Evolutionary conservation across 2,888 invertebrate species (phyloP).

Genomic region (Xylota sylvarum): DNA sequence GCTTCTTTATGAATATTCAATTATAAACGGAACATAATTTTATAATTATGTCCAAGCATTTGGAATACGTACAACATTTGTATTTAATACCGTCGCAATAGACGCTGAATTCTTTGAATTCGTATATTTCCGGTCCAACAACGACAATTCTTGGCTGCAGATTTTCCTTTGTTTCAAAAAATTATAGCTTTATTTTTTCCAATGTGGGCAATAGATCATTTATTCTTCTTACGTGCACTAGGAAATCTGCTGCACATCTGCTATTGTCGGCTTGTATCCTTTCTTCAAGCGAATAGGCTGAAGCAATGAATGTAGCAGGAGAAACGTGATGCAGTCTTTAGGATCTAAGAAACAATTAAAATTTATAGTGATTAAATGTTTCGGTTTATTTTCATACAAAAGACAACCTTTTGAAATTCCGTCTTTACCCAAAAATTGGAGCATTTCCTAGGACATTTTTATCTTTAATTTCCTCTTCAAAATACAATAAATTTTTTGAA

Average conservation of each 20-base stretch:
- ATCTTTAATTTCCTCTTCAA: conserved; percentile 36
- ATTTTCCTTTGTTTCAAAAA: conserved; percentile 18
- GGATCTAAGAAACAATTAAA: conserved; percentile 8
- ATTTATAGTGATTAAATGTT: neutral
- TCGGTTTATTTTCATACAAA: neutral
- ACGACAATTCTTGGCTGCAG: conserved; percentile 57
- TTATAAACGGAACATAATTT: conserved; percentile 42
- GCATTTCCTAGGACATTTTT: conserved; percentile 16
- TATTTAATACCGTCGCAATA: conserved; percentile 40
- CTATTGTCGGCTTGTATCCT: conserved; percentile 65
- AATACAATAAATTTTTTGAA: no score
- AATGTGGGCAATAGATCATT: neutral
- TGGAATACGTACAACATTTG: conserved; percentile 35
- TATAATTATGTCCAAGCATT: conserved; percentile 49
- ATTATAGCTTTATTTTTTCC: neutral
- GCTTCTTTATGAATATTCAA: conserved; percentile 27
- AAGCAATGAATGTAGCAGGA: conserved; percentile 57
- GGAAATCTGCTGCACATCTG: conserved; percentile 53
- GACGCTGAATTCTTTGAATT: conserved; percentile 41
- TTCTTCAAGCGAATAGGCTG: conserved; percentile 58
- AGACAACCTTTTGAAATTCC: conserved; percentile 13
- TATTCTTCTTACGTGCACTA: neutral
- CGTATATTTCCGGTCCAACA: conserved; percentile 27
- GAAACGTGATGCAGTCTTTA: conserved; percentile 56
- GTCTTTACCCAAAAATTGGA: neutral